Evolutionary conservation across 2,888 invertebrate genomes (phyloP).

Genomic region (Harpalus rufipes): DNA sequence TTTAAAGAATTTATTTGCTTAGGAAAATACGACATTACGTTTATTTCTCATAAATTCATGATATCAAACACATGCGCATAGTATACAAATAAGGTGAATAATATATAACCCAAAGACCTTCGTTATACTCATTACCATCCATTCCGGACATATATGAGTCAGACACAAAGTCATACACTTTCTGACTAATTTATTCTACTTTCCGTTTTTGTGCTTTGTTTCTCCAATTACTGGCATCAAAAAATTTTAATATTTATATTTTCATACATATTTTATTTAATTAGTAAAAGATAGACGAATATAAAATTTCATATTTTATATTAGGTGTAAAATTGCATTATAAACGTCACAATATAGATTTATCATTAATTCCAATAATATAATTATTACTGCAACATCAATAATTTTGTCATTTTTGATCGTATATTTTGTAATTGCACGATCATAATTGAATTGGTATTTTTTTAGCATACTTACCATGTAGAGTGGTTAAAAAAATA

Average conservation of each 20-base stretch:
- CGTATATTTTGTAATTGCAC: conserved; percentile 11
- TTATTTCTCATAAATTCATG: conserved; percentile 10
- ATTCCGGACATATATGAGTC: conserved; percentile 57
- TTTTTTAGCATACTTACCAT: background rate
- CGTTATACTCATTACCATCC: conserved; percentile 50
- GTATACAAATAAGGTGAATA: conserved; percentile 55
- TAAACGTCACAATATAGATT: too few species aligned
- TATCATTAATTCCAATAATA: too few species aligned
- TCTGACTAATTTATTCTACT: background rate
- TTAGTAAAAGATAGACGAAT: too few species aligned
- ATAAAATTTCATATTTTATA: too few species aligned
- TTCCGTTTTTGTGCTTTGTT: conserved; percentile 1
- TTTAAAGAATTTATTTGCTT: background rate
- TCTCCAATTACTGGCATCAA: background rate
- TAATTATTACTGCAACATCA: too few species aligned
- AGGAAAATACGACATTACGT: background rate
- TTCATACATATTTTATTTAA: too few species aligned
- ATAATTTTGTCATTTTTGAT: background rate
- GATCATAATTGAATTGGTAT: background rate
- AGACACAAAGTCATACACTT: conserved; percentile 42
- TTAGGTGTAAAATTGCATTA: too few species aligned
- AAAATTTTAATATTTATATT: background rate
- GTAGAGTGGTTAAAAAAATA: too few species aligned
- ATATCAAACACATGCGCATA: conserved; percentile 24
- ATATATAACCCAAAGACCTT: conserved; percentile 53